These are phyloP conservation scores for Pseudochaenichthys georgianus DNA, from an alignment of 2,797 vertebrate species.

Conservation along the genomic window DNA sequence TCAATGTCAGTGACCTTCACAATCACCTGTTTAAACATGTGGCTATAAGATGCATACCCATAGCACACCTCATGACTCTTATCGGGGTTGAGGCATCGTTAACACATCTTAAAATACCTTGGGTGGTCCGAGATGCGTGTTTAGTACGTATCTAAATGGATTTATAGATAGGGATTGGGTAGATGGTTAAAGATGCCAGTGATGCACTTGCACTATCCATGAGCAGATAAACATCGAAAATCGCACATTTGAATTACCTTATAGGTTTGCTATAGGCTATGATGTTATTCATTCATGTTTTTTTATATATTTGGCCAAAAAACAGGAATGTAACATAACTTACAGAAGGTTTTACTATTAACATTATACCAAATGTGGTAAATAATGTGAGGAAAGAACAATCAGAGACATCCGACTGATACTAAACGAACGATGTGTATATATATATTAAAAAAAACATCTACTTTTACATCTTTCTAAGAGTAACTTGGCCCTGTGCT, in stretches of 20 bases:
- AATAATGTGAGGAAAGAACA: no score
- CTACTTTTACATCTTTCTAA: no score
- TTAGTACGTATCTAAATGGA: not conserved
- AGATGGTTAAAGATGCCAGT: not conserved
- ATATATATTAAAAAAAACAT: no score
- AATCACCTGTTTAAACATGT: constrained; percentile 60
- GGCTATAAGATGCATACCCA: constrained; percentile 33
- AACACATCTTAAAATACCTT: constrained; percentile 19
- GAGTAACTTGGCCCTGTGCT: no score
- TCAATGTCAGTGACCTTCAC: constrained; percentile 47
- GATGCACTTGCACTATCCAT: not conserved
- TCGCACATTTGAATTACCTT: not conserved
- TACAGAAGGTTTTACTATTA: no score
- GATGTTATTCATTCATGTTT: not conserved
- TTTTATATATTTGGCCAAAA: no score
- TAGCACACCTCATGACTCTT: constrained; percentile 22
- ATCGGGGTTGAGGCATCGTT: constrained; percentile 19
- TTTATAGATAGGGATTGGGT: not conserved
- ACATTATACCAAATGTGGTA: no score
- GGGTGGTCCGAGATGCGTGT: constrained; percentile 27
- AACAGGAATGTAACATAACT: no score
- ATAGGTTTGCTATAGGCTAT: not conserved
- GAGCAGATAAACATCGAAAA: not conserved
- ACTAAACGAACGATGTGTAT: no score
- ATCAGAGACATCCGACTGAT: no score